Evolutionary conservation across 64 coral and sea anemone species (phyloP), one percentile per base, ranked within the genome.

Genomic region (Montipora cactus): DNA sequence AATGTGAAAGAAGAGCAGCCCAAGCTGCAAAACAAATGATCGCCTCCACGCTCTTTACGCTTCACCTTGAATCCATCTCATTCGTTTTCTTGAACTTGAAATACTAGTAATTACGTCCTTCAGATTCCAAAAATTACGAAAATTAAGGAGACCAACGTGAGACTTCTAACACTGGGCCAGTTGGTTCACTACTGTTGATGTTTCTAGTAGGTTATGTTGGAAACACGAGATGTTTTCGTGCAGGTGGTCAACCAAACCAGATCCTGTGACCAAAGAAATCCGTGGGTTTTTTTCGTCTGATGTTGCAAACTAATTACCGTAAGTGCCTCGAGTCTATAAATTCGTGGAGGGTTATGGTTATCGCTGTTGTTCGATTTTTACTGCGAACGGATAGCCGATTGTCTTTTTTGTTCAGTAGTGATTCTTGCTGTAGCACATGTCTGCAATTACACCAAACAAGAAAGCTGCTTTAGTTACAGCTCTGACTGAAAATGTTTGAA

Each of bases 231-330:
- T 81, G 55, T 81, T 81, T 44, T 52, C 12, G 3, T 5, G 44
- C 79, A 64, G 79, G 79, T 81, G 79, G 53, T 62, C 14, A 44
- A 61, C 58, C n/a, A 20, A 58, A 81, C 68, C 22, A 62, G 55
- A 61, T 21, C 16, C 6, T 81, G 55, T 81, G 61, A 14, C 52
- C 57, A 62, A 81, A 58, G n/a, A 16, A 22, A 23, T 22, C n/a
- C 52, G 49, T 21, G 52, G 79, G 53, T 57, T 57, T 57, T 57
- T 8, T 78, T 47, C 1, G 15, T 16, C 45, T 49, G 11, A 46
- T 78, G 50, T 81, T 59, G 19, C 51, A 81, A 59, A 81, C 0
- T 37, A 37, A 37, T 37, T 37, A 37, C 37, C 52, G 5, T 55
- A 55, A 55, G 52, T 55, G 62, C 37, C 37, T 37, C 37, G 37